These are phyloP conservation scores for Rutilus rutilus DNA, from an alignment of 2,113 vertebrate species.

Conservation along the genomic window DNA sequence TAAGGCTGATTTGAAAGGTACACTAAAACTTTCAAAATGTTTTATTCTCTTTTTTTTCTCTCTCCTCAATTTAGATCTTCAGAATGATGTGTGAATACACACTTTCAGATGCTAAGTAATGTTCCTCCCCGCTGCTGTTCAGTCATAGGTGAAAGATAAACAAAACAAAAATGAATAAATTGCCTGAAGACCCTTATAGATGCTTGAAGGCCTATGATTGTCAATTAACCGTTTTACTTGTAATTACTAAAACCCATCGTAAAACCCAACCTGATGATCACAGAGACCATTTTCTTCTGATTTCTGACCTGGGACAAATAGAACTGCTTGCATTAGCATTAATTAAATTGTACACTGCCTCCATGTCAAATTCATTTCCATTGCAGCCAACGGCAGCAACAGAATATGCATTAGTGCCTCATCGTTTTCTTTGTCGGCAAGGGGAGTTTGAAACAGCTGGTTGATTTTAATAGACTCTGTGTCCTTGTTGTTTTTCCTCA, in stretches of 20 bases:
- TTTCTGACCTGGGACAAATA: neutral
- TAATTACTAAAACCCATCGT: constrained; percentile 5
- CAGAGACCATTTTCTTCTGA: neutral
- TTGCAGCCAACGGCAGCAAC: neutral
- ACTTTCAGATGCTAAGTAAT: constrained; percentile 31
- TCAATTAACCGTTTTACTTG: neutral
- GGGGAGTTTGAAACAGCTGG: constrained; percentile 47
- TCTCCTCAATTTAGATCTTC: constrained; percentile 41
- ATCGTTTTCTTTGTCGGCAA: constrained; percentile 1
- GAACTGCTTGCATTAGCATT: constrained; percentile 26
- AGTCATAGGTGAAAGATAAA: neutral
- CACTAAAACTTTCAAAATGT: constrained; percentile 70
- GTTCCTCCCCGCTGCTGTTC: neutral
- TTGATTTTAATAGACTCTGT: constrained; percentile 48
- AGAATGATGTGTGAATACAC: constrained; percentile 63
- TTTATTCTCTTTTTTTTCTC: constrained; percentile 45
- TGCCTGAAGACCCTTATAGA: neutral
- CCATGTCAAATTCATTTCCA: constrained; percentile 23
- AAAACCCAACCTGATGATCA: neutral
- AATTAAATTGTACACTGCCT: constrained; percentile 21
- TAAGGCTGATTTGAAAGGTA: constrained; percentile 74
- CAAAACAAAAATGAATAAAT: neutral
- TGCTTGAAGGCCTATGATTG: neutral
- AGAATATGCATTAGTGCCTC: constrained; percentile 41
- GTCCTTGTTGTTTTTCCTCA: constrained; percentile 68